Evolutionary conservation across 1,140 invertebrate species (phyloP).

Genomic region (Ceratosolen solmsi): DNA sequence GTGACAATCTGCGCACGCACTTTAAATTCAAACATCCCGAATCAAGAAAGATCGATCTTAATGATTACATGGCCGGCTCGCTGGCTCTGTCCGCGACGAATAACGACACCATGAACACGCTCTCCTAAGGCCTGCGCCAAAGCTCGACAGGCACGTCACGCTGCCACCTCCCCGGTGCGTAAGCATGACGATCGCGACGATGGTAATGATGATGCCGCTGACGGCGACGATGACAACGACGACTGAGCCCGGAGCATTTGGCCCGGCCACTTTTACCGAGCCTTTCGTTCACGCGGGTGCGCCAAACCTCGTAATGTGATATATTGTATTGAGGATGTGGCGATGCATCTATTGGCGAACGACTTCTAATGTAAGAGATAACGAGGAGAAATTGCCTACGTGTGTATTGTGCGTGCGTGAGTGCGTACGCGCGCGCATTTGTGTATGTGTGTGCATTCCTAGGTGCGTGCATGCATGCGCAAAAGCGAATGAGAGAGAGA

Average conservation of each 20-base stretch:
- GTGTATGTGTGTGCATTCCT: not conserved
- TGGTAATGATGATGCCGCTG: not conserved
- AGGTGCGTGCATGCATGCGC: not conserved
- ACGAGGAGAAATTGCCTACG: too few species aligned
- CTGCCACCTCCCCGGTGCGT: constrained; percentile 31
- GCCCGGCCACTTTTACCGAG: not conserved
- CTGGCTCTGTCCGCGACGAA: constrained; percentile 74
- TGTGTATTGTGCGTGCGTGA: too few species aligned
- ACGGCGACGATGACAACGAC: constrained; percentile 21
- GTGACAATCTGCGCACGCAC: constrained; percentile 89
- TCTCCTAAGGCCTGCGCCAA: constrained; percentile 68
- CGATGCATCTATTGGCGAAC: constrained; percentile 23
- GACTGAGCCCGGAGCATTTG: not conserved
- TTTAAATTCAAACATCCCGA: constrained; percentile 92
- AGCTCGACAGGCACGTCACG: constrained; percentile 51
- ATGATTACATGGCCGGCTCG: constrained; percentile 71
- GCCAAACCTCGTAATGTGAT: too few species aligned
- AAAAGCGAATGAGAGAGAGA: not conserved
- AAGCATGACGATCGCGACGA: constrained; percentile 26
- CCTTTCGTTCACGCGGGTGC: too few species aligned
- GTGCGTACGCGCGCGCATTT: not conserved
- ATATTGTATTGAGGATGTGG: not conserved
- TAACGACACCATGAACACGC: constrained; percentile 74
- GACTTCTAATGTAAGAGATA: constrained; percentile 7
- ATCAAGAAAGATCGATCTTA: constrained; percentile 85